Percentiles rank a stretch among this genome's conserved stretches.
phyloP scores from a whole-genome alignment of 2,797 vertebrate species.

The Fistularia commersonii region DNA sequence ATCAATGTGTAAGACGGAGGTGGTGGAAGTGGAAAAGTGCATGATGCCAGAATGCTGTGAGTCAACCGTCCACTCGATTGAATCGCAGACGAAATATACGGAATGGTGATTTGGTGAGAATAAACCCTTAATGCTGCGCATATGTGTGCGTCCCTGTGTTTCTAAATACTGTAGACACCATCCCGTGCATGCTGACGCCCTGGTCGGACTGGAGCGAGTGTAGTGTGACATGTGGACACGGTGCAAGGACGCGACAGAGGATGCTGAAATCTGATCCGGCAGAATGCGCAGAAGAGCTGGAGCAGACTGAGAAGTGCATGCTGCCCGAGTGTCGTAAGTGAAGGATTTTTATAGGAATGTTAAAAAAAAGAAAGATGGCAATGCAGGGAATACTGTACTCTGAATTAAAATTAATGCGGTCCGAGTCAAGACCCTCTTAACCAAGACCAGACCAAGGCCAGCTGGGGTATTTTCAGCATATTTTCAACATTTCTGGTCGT shows the following conservation, averaged over 20 bases:
- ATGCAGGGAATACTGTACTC: no score
- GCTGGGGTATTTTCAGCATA: no score
- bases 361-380: no score
- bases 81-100: no score
- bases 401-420: no score
- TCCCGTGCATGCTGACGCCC: slow-evolving; percentile 90
- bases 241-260: slow-evolving; percentile 85
- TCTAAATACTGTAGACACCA: slow-evolving; percentile 80
- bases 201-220: slow-evolving; percentile 99
- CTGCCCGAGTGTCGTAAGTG: slow-evolving; percentile 91
- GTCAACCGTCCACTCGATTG: no score
- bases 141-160: slow-evolving; percentile 47
- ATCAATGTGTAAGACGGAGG: slow-evolving; percentile 90
- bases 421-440: no score
- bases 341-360: background rate
- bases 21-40: slow-evolving; percentile 92
- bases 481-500: no score
- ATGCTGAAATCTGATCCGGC: slow-evolving; percentile 90
- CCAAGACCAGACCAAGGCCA: no score
- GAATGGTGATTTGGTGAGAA: no score
- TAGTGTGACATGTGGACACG: slow-evolving; percentile 95
- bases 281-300: slow-evolving; percentile 87
- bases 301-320: slow-evolving; percentile 95
- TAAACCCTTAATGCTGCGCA: no score
- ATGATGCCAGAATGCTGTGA: slow-evolving; percentile 99